A percentile compares a stretch with the other conserved stretches of the same genome.
Evolutionary conservation across 2,797 vertebrate species (phyloP).

Genomic region (Poecile montanus): DNA sequence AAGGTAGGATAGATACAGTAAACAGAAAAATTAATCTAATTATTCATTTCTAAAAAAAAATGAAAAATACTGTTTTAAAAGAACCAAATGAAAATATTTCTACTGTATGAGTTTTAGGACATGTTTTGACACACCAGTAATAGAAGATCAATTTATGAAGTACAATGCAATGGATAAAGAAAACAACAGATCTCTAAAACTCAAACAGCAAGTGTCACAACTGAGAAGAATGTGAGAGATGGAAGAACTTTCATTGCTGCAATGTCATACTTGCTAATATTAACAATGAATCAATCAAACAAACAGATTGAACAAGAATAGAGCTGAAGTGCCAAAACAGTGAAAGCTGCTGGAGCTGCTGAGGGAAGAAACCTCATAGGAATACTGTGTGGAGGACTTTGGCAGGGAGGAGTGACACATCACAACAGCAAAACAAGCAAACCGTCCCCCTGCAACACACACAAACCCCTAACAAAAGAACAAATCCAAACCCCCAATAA

Average conservation of each 20-base stretch:
- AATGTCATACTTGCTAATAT: background rate
- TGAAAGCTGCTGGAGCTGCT: background rate
- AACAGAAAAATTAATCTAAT: background rate
- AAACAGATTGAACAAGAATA: background rate
- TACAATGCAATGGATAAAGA: background rate
- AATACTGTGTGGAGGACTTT: background rate
- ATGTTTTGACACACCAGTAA: background rate
- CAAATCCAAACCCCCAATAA: background rate
- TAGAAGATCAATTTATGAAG: background rate
- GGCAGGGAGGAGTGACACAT: background rate
- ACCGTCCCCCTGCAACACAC: background rate
- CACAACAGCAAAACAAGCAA: background rate
- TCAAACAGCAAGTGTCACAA: background rate
- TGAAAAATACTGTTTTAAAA: background rate
- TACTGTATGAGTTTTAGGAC: background rate
- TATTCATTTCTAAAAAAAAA: background rate
- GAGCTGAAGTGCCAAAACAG: background rate
- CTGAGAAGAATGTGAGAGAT: background rate
- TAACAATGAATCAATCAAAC: background rate
- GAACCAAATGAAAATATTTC: background rate
- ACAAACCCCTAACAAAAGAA: background rate
- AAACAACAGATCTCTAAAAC: background rate
- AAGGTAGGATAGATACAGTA: background rate
- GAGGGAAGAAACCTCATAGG: background rate
- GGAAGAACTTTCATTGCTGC: background rate